A percentile compares a stretch with the other conserved stretches of the same genome.
These are phyloP conservation scores for Scaptomyza caliginosa DNA, from an alignment of 2,888 invertebrate genomes.

Conservation along the genomic window DNA sequence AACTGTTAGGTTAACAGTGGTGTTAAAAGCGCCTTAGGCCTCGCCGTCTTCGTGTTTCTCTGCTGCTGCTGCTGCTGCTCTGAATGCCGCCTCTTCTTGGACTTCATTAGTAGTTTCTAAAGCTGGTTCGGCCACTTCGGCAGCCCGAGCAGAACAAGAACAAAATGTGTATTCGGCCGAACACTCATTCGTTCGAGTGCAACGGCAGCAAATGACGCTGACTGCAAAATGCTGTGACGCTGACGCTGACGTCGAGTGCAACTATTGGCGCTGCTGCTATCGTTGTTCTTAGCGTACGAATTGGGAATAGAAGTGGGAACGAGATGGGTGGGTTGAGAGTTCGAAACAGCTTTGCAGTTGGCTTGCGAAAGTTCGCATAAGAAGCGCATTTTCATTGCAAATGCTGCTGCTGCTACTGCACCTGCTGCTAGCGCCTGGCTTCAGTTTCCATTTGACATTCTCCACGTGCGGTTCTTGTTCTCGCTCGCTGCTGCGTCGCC, in stretches of 20 bases:
- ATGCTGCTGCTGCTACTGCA: conserved; percentile 48
- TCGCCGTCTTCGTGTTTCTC: conserved; percentile 34
- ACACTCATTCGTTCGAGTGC: conserved; percentile 58
- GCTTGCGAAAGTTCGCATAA: conserved; percentile 63
- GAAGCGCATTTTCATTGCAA: conserved; percentile 75
- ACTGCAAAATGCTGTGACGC: conserved; percentile 50
- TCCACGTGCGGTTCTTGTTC: conserved; percentile 82
- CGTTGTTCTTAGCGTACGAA: conserved; percentile 39
- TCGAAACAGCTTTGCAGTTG: conserved; percentile 41
- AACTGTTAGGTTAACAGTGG: conserved; percentile 37
- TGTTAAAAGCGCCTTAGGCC: conserved; percentile 28
- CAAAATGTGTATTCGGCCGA: conserved; percentile 27
- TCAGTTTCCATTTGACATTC: conserved; percentile 85
- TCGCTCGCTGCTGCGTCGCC: conserved; percentile 53
- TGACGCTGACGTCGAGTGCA: conserved; percentile 70
- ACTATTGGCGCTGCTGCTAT: conserved; percentile 62
- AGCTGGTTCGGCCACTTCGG: conserved; percentile 37
- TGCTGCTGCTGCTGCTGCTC: conserved; percentile 5
- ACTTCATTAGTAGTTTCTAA: conserved; percentile 9
- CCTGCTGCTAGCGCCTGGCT: conserved; percentile 58
- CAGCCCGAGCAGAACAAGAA: conserved; percentile 48
- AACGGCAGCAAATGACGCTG: conserved; percentile 56
- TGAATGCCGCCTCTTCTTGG: neutral
- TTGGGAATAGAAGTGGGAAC: neutral
- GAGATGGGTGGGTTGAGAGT: neutral